These are phyloP conservation scores for Mycetomoellerius zeteki DNA, from an alignment of 1,140 invertebrate species.

Conservation along the genomic window DNA sequence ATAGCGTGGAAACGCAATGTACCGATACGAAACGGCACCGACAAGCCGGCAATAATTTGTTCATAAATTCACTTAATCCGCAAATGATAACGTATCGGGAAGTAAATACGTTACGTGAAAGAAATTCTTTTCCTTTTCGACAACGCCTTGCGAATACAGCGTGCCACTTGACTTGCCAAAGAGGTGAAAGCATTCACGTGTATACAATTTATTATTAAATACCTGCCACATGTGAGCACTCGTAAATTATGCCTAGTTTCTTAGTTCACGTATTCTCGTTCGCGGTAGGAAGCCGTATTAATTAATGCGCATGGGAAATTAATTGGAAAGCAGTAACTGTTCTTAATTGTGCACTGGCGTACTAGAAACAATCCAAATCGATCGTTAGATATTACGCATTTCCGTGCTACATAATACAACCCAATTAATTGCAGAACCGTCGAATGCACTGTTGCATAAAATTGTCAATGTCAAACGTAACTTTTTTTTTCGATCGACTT, in stretches of 20 bases:
- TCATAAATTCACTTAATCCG: constrained; percentile 61
- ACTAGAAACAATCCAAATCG: not conserved
- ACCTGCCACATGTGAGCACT: not conserved
- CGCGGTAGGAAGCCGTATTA: constrained; percentile 2
- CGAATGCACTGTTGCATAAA: not conserved
- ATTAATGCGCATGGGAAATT: constrained; percentile 26
- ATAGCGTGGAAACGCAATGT: not conserved
- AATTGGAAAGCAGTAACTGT: constrained; percentile 24
- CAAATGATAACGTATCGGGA: constrained; percentile 57
- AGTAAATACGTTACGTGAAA: constrained; percentile 32
- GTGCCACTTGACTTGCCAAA: constrained; percentile 8
- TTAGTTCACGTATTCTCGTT: constrained; percentile 19
- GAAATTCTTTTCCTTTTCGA: constrained; percentile 30
- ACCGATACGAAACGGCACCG: constrained; percentile 7
- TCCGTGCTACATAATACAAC: too few species aligned
- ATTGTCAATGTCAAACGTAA: not conserved
- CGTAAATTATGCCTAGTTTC: constrained; percentile 32
- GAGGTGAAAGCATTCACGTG: constrained; percentile 45
- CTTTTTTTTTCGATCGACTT: not conserved
- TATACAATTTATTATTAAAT: constrained; percentile 45
- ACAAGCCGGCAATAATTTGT: constrained; percentile 15
- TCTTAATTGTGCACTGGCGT: not conserved
- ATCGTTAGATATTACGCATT: not conserved
- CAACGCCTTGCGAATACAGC: too few species aligned
- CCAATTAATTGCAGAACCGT: not conserved